These are phyloP conservation scores for Callosobruchus maculatus DNA, from an alignment of 2,888 invertebrate genomes.

Conservation along the genomic window DNA sequence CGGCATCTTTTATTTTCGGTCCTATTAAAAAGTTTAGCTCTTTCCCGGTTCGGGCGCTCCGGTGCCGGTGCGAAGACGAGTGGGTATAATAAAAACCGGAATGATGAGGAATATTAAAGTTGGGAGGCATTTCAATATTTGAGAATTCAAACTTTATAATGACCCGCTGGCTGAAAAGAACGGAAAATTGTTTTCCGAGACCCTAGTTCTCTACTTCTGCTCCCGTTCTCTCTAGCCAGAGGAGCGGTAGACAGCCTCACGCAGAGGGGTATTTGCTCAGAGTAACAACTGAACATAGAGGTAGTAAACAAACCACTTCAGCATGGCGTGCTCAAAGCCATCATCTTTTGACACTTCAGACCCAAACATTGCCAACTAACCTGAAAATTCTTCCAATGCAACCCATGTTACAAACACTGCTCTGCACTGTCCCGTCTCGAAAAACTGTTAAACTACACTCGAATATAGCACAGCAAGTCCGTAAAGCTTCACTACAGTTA, in stretches of 20 bases:
- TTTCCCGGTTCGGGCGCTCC: not conserved
- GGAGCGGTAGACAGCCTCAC: not conserved
- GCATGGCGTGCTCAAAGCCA: no score
- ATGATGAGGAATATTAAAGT: conserved; percentile 21
- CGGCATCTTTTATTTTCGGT: conserved; percentile 22
- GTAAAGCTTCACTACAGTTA: no score
- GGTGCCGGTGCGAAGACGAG: not conserved
- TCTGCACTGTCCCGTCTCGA: no score
- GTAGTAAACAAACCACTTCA: no score
- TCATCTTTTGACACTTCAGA: no score
- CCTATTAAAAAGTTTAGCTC: conserved; percentile 23
- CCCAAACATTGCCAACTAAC: no score
- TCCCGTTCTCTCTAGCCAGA: not conserved
- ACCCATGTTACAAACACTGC: no score
- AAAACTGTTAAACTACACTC: no score
- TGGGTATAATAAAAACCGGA: conserved; percentile 13
- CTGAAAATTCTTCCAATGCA: no score
- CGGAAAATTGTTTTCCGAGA: not conserved
- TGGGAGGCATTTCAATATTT: conserved; percentile 9
- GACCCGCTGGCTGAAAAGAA: not conserved
- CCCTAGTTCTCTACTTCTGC: not conserved
- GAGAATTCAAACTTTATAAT: conserved; percentile 1
- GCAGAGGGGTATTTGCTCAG: no score
- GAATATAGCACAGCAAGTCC: no score
- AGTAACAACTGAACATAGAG: no score